phyloP scores from a whole-genome alignment of 2,888 invertebrate species.

The Exocentrus adspersus region DNA sequence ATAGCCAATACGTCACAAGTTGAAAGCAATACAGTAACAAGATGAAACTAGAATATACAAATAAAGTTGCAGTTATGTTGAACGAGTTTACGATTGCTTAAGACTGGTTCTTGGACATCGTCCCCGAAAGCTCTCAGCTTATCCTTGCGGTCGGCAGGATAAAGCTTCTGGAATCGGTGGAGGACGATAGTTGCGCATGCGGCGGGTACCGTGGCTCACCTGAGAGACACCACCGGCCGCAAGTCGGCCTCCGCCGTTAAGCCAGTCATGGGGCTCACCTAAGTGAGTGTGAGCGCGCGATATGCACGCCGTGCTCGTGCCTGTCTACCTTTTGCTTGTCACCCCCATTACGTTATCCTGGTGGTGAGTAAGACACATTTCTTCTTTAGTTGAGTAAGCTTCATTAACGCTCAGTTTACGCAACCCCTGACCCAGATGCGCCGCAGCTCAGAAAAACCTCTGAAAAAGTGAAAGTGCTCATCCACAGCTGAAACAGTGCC shows the following conservation, averaged over 20 bases:
- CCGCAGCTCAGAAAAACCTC: not conserved
- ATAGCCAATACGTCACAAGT: too few relatives aligned
- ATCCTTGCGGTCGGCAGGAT: slow-evolving; percentile 18
- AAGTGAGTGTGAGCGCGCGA: slow-evolving; percentile 61
- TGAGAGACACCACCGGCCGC: slow-evolving; percentile 34
- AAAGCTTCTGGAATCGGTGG: slow-evolving; percentile 12
- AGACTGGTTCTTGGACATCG: slow-evolving; percentile 13
- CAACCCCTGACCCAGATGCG: slow-evolving; percentile 10
- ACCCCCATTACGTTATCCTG: slow-evolving; percentile 89
- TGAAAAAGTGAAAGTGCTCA: slow-evolving; percentile 13
- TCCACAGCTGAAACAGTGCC: not conserved
- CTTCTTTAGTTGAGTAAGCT: slow-evolving; percentile 14
- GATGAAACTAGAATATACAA: too few relatives aligned
- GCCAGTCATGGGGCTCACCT: slow-evolving; percentile 62
- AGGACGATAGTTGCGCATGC: slow-evolving; percentile 37
- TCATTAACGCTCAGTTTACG: slow-evolving; percentile 1
- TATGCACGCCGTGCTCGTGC: slow-evolving; percentile 75
- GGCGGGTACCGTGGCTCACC: slow-evolving; percentile 38
- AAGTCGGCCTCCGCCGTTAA: slow-evolving; percentile 43
- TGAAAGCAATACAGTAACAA: too few relatives aligned
- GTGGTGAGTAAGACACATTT: slow-evolving; percentile 75
- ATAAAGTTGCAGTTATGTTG: too few relatives aligned
- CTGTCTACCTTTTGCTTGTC: slow-evolving; percentile 85
- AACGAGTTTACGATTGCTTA: not conserved
- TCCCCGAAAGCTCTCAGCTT: slow-evolving; percentile 22